phyloP scores from a whole-genome alignment of 2,888 invertebrate species.

The Cephus spinipes region DNA sequence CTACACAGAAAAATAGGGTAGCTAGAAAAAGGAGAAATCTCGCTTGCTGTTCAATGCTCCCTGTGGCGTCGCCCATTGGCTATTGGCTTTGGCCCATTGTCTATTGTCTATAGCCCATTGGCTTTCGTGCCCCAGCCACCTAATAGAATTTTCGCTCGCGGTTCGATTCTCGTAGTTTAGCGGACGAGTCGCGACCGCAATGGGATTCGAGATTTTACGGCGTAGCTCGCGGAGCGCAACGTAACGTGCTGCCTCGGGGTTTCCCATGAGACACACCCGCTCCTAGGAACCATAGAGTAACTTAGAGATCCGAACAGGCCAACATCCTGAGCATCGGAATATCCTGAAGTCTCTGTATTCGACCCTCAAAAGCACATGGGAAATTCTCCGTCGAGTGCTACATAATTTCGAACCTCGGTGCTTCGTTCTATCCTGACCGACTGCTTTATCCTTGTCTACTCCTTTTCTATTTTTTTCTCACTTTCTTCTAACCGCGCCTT shows the following conservation, averaged over 20 bases:
- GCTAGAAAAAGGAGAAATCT: no score
- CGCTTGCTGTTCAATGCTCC: no score
- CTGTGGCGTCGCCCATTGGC: no score
- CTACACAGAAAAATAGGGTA: no score
- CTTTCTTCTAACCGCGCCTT: no score
- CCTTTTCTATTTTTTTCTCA: no score
- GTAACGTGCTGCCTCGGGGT: not conserved
- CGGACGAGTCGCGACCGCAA: slow-evolving; percentile 14
- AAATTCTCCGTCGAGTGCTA: slow-evolving; percentile 23
- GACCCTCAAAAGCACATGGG: slow-evolving; percentile 27
- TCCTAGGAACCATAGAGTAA: not conserved
- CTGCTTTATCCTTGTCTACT: no score
- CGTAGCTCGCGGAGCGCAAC: slow-evolving; percentile 1
- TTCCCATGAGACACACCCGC: slow-evolving; percentile 16
- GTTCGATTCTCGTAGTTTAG: slow-evolving; percentile 11
- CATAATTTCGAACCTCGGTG: slow-evolving; percentile 20
- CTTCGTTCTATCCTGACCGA: slow-evolving; percentile 4
- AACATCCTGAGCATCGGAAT: not conserved
- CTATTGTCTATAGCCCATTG: no score
- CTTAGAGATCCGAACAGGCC: not conserved
- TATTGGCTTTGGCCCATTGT: no score
- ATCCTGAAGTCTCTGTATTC: not conserved
- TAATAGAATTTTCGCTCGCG: not conserved
- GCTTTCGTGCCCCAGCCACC: no score
- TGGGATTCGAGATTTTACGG: slow-evolving; percentile 18